A percentile compares a stretch with the other conserved stretches of the same genome.
phyloP scores from a whole-genome alignment of 2,797 vertebrate species.

The Pipistrellus nathusii region DNA sequence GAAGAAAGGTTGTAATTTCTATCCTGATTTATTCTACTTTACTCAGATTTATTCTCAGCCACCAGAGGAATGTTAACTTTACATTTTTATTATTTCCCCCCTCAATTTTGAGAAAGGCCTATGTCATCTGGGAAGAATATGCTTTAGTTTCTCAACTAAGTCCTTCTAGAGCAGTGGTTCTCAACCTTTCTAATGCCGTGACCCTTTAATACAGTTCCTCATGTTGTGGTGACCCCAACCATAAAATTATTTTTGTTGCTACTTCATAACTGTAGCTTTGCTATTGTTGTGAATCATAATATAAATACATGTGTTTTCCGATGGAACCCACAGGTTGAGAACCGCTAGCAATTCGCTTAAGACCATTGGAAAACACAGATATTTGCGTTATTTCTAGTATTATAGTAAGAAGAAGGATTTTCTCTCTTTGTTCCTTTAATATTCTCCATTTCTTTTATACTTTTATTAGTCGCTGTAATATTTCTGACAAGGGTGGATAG shows the following conservation, averaged over 20 bases:
- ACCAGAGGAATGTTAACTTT: not conserved
- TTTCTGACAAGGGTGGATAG: not conserved
- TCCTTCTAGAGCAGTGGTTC: not conserved
- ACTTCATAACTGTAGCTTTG: too few relatives aligned
- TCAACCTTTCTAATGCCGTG: too few relatives aligned
- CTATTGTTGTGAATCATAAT: too few relatives aligned
- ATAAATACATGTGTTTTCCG: too few relatives aligned
- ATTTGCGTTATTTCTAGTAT: not conserved
- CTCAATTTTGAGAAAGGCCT: not conserved
- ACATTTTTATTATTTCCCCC: not conserved
- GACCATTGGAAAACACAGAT: too few relatives aligned
- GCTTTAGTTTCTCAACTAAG: not conserved
- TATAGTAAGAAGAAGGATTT: not conserved
- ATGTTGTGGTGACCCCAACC: too few relatives aligned
- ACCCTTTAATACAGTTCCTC: too few relatives aligned
- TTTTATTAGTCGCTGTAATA: not conserved
- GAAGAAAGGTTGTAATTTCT: not conserved
- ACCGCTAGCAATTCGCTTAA: too few relatives aligned
- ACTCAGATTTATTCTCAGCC: not conserved
- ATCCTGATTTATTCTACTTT: not conserved
- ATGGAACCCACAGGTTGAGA: too few relatives aligned
- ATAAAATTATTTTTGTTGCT: too few relatives aligned
- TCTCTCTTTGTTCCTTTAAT: not conserved
- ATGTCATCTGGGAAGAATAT: not conserved
- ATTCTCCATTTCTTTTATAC: not conserved